These are phyloP conservation scores for Euura saliciscinereae DNA, from an alignment of 1,140 invertebrate species.

Conservation along the genomic window DNA sequence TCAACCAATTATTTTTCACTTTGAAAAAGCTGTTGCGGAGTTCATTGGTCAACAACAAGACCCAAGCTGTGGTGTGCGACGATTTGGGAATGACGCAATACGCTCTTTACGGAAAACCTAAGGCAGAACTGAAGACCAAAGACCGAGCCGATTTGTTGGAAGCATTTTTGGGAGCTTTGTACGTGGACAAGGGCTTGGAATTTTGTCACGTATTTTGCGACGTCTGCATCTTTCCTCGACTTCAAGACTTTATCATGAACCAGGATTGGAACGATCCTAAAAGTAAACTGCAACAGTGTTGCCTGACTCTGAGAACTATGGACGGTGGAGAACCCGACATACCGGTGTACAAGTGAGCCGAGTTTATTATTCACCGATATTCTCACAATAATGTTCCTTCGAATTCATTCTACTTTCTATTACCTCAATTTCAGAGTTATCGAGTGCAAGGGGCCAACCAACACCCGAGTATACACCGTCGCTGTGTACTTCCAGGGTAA, in stretches of 20 bases:
- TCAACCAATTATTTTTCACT: too few relatives aligned
- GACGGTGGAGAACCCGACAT: conserved; percentile 95
- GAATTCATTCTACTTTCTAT: conserved; percentile 11
- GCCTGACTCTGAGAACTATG: conserved; percentile 93
- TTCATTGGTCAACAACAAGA: conserved; percentile 94
- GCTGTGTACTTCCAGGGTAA: conserved; percentile 95
- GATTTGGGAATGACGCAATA: conserved; percentile 94
- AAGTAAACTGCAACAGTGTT: conserved; percentile 98
- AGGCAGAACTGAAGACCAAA: conserved; percentile 93
- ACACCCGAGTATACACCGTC: conserved; percentile 94
- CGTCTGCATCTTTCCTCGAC: conserved; percentile 93
- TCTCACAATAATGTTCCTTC: too few relatives aligned
- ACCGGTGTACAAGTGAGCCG: conserved; percentile 89
- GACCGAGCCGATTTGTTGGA: conserved; percentile 97
- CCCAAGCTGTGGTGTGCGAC: conserved; percentile 96
- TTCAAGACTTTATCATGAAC: conserved; percentile 95
- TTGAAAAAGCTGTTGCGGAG: conserved; percentile 79
- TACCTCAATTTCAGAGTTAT: conserved; percentile 75
- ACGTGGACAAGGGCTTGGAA: conserved; percentile 94
- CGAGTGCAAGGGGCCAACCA: conserved; percentile 94
- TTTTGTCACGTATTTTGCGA: conserved; percentile 92
- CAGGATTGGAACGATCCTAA: conserved; percentile 99
- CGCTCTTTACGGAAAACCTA: conserved; percentile 90
- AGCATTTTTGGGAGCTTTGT: conserved; percentile 94
- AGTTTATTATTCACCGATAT: too few relatives aligned